phyloP scores from a whole-genome alignment of 2,113 vertebrate genomes.

The Orcinus orca region DNA sequence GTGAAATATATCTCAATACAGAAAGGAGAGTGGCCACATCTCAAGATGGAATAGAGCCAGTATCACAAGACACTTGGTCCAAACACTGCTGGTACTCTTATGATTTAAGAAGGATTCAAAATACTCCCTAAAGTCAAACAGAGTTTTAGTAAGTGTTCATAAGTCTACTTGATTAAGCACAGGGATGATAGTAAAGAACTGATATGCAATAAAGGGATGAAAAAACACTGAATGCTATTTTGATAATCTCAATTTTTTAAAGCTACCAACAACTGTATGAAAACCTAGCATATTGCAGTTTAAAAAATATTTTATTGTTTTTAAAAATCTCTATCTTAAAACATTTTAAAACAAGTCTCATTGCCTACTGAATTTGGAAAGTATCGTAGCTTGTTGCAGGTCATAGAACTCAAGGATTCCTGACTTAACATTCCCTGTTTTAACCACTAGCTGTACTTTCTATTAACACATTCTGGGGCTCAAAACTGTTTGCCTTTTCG shows the following conservation, averaged over 20 bases:
- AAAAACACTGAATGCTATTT: background rate
- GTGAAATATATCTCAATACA: constrained; percentile 35
- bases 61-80: constrained; percentile 22
- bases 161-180: background rate
- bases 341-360: constrained; percentile 37
- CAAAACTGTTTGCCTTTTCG: background rate
- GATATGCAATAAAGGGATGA: background rate
- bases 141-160: constrained; percentile 12
- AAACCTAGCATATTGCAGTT: background rate
- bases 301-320: background rate
- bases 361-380: background rate
- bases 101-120: constrained; percentile 67
- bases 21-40: constrained; percentile 35
- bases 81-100: constrained; percentile 58
- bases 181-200: background rate
- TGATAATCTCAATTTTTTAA: background rate
- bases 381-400: background rate
- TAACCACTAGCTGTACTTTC: background rate
- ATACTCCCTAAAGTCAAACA: background rate
- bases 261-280: background rate
- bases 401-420: background rate
- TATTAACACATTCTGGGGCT: background rate
- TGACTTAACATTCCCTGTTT: background rate
- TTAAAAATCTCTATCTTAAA: constrained; percentile 27
- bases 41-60: constrained; percentile 28